Percentiles rank a stretch among this genome's conserved stretches.
Evolutionary conservation across 1,140 invertebrate species (phyloP).

Genomic region (Procambarus clarkii): DNA sequence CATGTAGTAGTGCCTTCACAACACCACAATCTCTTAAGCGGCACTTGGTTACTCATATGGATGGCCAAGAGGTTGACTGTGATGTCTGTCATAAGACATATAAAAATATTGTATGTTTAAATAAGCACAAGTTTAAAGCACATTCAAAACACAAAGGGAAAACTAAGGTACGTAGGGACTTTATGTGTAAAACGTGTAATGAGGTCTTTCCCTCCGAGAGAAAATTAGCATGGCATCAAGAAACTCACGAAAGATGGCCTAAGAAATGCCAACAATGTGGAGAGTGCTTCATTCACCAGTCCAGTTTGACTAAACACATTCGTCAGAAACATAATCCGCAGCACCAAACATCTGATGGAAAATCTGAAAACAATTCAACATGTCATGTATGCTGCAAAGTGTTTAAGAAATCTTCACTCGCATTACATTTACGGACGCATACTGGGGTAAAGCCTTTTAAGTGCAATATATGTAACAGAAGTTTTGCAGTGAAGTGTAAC

Average conservation of each 20-base stretch:
- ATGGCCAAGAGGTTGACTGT: constrained; percentile 65
- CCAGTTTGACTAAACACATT: constrained; percentile 89
- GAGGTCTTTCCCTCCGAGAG: constrained; percentile 88
- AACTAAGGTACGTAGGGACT: constrained; percentile 71
- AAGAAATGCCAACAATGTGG: constrained; percentile 89
- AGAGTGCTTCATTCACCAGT: constrained; percentile 88
- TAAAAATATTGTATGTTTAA: constrained; percentile 64
- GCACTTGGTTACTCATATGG: constrained; percentile 70
- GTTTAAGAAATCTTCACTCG: constrained; percentile 86
- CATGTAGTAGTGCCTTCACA: constrained; percentile 69
- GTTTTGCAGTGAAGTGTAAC: constrained; percentile 92
- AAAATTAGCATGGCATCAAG: constrained; percentile 89
- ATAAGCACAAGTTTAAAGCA: constrained; percentile 69
- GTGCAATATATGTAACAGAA: constrained; percentile 89
- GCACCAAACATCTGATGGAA: constrained; percentile 80
- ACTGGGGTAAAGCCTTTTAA: constrained; percentile 84
- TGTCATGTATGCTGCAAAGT: constrained; percentile 88
- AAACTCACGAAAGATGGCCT: constrained; percentile 88
- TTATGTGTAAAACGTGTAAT: constrained; percentile 79
- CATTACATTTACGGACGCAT: constrained; percentile 85
- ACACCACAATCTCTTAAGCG: constrained; percentile 61
- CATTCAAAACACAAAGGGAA: constrained; percentile 68
- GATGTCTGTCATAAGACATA: constrained; percentile 67
- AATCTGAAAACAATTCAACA: constrained; percentile 82
- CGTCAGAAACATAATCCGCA: constrained; percentile 86